Evolutionary conservation across 53 echinoderm and acorn worm genomes (phyloP).

Genomic region (Arbacia lixula): DNA sequence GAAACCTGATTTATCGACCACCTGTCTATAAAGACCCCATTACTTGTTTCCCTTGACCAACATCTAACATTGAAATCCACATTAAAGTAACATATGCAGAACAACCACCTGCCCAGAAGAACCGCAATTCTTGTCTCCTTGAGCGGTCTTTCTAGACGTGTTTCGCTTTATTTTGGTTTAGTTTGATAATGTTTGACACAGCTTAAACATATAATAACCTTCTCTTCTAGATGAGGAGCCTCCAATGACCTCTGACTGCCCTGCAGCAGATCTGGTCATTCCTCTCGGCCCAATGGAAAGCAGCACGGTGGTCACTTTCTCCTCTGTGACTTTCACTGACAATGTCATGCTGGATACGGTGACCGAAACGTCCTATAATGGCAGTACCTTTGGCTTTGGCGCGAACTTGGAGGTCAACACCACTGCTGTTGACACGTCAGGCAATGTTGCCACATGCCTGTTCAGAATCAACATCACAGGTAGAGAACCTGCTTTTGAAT

Average conservation of each 20-base stretch:
- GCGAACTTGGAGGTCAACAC: conserved; percentile 5
- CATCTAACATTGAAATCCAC: too few species aligned
- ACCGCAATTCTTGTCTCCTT: too few species aligned
- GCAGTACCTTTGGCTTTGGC: not conserved
- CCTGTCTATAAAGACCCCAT: too few species aligned
- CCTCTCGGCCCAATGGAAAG: not conserved
- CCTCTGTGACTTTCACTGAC: conserved; percentile 46
- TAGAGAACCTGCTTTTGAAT: not conserved
- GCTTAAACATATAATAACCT: too few species aligned
- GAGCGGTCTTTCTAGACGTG: not conserved
- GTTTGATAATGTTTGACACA: too few species aligned
- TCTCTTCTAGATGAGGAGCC: conserved; percentile 30
- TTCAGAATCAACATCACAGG: conserved; percentile 49
- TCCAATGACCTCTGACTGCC: conserved; percentile 33
- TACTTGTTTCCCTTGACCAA: too few species aligned
- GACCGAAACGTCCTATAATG: not conserved
- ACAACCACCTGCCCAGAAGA: too few species aligned
- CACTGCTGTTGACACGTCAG: conserved; percentile 47
- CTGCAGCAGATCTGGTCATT: not conserved
- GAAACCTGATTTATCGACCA: too few species aligned
- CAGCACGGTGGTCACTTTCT: conserved; percentile 40
- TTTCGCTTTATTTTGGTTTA: not conserved
- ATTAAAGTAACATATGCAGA: too few species aligned
- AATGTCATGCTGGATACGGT: conserved; percentile 12
- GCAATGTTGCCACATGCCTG: conserved; percentile 32